Evolutionary conservation across 2,888 invertebrate genomes (phyloP).

Genomic region (Pollenia griseotomentosa): DNA sequence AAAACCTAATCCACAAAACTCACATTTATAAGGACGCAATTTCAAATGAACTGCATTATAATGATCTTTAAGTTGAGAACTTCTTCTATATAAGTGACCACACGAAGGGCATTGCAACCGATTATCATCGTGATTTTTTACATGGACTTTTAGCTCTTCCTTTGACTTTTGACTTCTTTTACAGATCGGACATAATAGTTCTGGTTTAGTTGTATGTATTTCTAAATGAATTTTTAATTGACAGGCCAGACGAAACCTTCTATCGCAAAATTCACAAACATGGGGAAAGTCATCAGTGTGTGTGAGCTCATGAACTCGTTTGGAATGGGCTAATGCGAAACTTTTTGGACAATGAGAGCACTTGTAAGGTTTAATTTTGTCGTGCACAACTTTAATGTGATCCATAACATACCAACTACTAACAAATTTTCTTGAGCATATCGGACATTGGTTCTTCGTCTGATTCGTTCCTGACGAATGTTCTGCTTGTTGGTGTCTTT

Average conservation of each 20-base stretch:
- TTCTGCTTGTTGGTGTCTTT: constrained; percentile 58
- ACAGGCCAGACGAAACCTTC: constrained; percentile 60
- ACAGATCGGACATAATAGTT: constrained; percentile 69
- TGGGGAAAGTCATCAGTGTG: constrained; percentile 65
- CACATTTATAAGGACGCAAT: constrained; percentile 63
- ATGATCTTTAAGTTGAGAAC: constrained; percentile 65
- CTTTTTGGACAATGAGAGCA: constrained; percentile 64
- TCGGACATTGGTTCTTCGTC: constrained; percentile 46
- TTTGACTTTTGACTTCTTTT: constrained; percentile 58
- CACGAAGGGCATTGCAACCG: constrained; percentile 67
- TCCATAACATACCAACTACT: constrained; percentile 63
- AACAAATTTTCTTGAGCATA: constrained; percentile 64
- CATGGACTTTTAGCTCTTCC: constrained; percentile 63
- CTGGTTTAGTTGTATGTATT: constrained; percentile 64
- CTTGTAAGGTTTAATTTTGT: constrained; percentile 68
- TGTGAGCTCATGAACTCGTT: constrained; percentile 64
- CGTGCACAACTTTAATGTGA: constrained; percentile 68
- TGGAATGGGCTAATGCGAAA: constrained; percentile 61
- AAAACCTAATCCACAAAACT: constrained; percentile 68
- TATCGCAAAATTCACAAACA: constrained; percentile 62
- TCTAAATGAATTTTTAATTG: constrained; percentile 66
- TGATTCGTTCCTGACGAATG: constrained; percentile 55
- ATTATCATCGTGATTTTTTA: constrained; percentile 62
- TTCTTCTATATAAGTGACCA: constrained; percentile 61
- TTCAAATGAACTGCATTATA: constrained; percentile 67